phyloP scores from a whole-genome alignment of 1,140 invertebrate species.

The Cylas formicarius region DNA sequence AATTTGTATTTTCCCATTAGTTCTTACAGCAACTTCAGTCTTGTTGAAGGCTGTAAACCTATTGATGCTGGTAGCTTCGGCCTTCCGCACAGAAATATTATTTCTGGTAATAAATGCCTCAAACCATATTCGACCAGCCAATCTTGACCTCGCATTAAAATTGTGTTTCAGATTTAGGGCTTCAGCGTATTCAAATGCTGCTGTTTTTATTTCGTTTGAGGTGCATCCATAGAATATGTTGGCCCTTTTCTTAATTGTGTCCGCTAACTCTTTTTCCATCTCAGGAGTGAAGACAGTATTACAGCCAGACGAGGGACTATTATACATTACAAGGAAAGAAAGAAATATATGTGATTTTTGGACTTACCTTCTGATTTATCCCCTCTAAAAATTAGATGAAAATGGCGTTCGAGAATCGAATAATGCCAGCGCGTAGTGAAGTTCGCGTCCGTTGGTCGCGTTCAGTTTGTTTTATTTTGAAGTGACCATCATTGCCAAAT shows the following conservation, averaged over 20 bases:
- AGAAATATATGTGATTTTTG: too few species aligned
- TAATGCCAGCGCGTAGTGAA: too few species aligned
- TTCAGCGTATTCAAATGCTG: conserved; percentile 25
- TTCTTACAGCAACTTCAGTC: conserved; percentile 29
- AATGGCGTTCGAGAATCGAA: too few species aligned
- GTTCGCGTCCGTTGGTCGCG: too few species aligned
- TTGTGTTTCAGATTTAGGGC: conserved; percentile 27
- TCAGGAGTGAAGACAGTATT: conserved; percentile 17
- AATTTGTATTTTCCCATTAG: conserved; percentile 17
- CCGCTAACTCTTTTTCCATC: conserved; percentile 13
- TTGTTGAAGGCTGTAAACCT: conserved; percentile 24
- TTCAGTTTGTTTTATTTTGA: too few species aligned
- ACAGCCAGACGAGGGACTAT: too few species aligned
- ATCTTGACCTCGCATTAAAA: conserved; percentile 26
- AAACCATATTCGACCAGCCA: conserved; percentile 22
- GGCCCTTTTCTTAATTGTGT: conserved; percentile 15
- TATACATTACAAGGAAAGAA: too few species aligned
- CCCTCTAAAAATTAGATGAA: too few species aligned
- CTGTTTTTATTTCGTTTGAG: conserved; percentile 13
- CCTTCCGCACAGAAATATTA: conserved; percentile 30
- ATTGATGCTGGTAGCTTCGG: conserved; percentile 30
- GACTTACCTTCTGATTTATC: too few species aligned
- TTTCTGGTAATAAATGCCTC: conserved; percentile 26
- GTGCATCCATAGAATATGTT: conserved; percentile 22
- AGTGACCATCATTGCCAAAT: too few species aligned